These are phyloP conservation scores for Oenanthe melanoleuca DNA, from an alignment of 2,113 vertebrate genomes.

Conservation along the genomic window DNA sequence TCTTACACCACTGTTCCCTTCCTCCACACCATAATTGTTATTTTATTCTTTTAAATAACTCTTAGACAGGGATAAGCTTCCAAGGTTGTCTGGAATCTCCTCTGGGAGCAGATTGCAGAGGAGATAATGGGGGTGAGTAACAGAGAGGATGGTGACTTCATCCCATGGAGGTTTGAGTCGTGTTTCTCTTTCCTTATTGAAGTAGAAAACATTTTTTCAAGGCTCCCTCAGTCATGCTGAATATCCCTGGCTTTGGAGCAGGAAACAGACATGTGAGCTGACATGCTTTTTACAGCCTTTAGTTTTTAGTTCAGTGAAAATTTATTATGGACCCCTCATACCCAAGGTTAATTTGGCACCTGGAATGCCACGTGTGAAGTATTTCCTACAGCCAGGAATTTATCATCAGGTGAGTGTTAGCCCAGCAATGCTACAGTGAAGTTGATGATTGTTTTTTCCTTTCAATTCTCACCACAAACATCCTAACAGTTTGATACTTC, in stretches of 20 bases:
- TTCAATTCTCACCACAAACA: background rate
- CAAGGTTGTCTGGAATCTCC: conserved; percentile 65
- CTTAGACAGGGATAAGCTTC: conserved; percentile 73
- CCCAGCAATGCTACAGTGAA: background rate
- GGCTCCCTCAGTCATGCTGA: background rate
- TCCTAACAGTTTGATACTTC: background rate
- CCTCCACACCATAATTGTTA: background rate
- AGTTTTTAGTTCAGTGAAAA: background rate
- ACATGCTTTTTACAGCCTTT: background rate
- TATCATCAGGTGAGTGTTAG: background rate
- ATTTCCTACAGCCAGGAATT: background rate
- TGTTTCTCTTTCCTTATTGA: conserved; percentile 41
- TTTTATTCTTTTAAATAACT: conserved; percentile 21
- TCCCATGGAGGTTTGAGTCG: background rate
- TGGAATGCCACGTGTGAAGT: background rate
- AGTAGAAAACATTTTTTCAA: conserved; percentile 25
- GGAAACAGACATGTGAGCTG: background rate
- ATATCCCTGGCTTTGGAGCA: background rate
- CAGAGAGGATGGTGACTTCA: conserved; percentile 65
- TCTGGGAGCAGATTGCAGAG: conserved; percentile 66
- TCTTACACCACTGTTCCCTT: background rate
- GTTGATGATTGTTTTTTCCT: background rate
- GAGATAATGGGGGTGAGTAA: conserved; percentile 75
- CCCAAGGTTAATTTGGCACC: fast-evolving
- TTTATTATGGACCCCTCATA: background rate